These are phyloP conservation scores for Coleophora deauratella DNA, from an alignment of 2,888 invertebrate genomes.

Conservation along the genomic window DNA sequence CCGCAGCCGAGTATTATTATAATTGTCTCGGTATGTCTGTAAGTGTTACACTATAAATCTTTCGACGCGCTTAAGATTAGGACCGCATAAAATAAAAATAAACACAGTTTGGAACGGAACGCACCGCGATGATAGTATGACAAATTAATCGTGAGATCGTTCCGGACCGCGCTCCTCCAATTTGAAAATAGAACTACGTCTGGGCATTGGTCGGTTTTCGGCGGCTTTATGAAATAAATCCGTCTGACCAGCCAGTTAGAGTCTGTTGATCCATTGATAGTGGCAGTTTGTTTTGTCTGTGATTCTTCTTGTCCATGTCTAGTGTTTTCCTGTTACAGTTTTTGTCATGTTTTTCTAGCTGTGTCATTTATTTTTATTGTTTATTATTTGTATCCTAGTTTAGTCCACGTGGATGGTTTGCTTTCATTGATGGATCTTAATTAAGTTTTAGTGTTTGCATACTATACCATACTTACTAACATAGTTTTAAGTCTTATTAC, in stretches of 20 bases:
- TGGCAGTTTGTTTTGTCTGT: slow-evolving; percentile 2
- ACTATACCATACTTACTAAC: too few species aligned
- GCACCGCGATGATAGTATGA: slow-evolving; percentile 46
- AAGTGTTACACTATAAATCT: slow-evolving; percentile 45
- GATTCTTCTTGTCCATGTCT: neutral
- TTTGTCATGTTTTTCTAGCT: too few species aligned
- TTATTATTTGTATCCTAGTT: too few species aligned
- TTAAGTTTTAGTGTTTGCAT: too few species aligned
- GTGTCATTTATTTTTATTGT: too few species aligned
- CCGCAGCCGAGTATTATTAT: slow-evolving; percentile 30
- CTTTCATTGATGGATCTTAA: too few species aligned
- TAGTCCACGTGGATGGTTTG: too few species aligned
- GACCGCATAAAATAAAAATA: slow-evolving; percentile 37
- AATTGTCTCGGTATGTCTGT: slow-evolving; percentile 27
- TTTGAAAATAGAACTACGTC: slow-evolving; percentile 50
- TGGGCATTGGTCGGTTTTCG: slow-evolving; percentile 13
- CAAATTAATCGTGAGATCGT: slow-evolving; percentile 42
- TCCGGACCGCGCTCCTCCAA: slow-evolving; percentile 33
- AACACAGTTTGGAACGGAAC: slow-evolving; percentile 26
- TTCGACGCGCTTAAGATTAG: slow-evolving; percentile 40
- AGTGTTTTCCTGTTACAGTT: too few species aligned
- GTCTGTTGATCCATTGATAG: slow-evolving; percentile 4
- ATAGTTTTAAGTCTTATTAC: too few species aligned
- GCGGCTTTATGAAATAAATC: slow-evolving; percentile 3
- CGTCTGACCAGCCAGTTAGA: neutral